Evolutionary conservation across 92 coral and sea anemone genomes (phyloP).

Genomic region (Siderastrea radians): DNA sequence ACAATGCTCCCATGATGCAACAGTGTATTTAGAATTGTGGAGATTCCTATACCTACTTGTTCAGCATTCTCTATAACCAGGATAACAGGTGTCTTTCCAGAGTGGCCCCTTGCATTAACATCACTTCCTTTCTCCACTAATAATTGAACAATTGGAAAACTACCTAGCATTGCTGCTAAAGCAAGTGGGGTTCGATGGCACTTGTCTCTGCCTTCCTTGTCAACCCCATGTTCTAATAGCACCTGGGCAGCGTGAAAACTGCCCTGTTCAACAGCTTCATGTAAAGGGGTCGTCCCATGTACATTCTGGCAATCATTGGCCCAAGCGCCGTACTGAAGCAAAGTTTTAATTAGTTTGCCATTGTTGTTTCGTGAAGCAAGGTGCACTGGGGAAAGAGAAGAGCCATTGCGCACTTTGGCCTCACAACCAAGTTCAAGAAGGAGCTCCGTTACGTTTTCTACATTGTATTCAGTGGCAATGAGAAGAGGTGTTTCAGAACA

Average conservation of each 20-base stretch:
- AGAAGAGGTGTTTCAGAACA: slow-evolving; percentile 13
- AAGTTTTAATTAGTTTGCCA: neutral
- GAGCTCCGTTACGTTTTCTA: neutral
- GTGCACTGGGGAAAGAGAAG: neutral
- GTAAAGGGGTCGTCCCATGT: neutral
- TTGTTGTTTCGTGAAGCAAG: neutral
- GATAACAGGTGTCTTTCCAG: slow-evolving; percentile 16
- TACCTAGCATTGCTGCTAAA: neutral
- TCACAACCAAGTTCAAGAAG: slow-evolving; percentile 29
- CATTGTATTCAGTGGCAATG: neutral
- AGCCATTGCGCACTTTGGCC: too few relatives aligned
- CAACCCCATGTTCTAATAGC: slow-evolving; percentile 13
- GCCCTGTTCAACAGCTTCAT: neutral
- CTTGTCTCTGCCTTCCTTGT: neutral
- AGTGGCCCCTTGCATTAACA: neutral
- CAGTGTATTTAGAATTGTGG: neutral
- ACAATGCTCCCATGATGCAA: slow-evolving; percentile 1
- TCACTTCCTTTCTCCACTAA: neutral
- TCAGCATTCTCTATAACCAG: neutral
- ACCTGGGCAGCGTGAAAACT: neutral
- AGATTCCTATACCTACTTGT: too few relatives aligned
- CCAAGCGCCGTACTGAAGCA: slow-evolving; percentile 24
- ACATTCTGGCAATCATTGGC: neutral
- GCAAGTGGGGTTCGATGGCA: slow-evolving; percentile 1
- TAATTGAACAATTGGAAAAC: neutral